Conservation (phyloP, 2,797 vertebrate species). For the Lacerta agilis region DNA sequence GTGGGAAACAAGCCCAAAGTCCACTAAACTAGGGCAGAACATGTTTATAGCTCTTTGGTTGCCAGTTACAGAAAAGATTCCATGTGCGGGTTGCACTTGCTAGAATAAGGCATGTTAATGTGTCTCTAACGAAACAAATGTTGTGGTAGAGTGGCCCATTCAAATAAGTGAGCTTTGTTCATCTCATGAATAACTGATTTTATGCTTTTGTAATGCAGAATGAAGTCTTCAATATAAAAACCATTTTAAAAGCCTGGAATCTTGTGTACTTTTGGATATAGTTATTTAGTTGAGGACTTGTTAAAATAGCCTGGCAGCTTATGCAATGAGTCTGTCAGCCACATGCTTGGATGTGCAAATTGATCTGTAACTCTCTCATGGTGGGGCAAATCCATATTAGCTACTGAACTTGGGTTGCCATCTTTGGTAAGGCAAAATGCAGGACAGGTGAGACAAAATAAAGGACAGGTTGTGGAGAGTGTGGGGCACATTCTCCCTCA, state of each 20-base stretch:
- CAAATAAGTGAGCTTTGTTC: background rate
- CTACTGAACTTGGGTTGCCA: background rate
- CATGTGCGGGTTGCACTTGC: background rate
- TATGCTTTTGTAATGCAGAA: background rate
- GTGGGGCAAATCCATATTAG: background rate
- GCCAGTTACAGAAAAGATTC: background rate
- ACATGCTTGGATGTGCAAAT: background rate
- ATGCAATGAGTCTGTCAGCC: background rate
- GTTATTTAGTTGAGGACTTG: no score
- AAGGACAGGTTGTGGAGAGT: no score
- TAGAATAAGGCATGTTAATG: background rate
- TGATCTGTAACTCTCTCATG: background rate
- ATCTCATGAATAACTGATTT: background rate
- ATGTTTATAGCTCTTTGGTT: background rate
- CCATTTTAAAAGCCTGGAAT: background rate
- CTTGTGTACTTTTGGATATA: background rate
- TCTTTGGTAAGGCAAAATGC: no score
- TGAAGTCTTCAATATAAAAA: background rate
- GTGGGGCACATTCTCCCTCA: no score
- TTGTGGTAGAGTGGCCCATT: no score
- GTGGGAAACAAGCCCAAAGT: background rate
- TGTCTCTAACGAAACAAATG: background rate
- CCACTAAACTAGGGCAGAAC: background rate
- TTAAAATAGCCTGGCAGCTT: background rate
- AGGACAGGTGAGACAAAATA: no score